Conservation (phyloP, 2,797 vertebrate genomes). For the Notoglanidium macrostoma region DNA sequence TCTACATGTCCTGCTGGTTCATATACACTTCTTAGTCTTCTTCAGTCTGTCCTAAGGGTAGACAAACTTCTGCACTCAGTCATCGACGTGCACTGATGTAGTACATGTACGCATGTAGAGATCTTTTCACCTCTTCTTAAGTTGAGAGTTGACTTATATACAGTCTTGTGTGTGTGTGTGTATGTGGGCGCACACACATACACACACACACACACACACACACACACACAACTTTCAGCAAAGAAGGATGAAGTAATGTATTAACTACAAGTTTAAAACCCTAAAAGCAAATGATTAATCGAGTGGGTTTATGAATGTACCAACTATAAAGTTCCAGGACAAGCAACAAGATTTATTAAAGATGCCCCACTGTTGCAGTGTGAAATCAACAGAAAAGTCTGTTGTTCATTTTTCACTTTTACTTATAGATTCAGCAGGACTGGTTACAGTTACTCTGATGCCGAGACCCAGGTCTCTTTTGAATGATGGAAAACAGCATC, state of each 20-base stretch:
- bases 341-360: background rate
- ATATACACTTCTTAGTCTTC: background rate
- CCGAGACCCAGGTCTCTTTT: conserved; percentile 26
- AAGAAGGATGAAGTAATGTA: background rate
- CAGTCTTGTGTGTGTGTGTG: background rate
- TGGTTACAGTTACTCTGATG: conserved; percentile 17
- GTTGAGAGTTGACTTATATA: background rate
- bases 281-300: background rate
- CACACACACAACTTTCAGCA: background rate
- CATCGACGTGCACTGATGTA: background rate
- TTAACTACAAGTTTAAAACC: background rate
- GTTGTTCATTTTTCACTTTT: background rate
- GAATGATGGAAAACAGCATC: conserved; percentile 21
- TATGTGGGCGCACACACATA: too few species aligned
- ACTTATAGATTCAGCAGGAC: conserved; percentile 39
- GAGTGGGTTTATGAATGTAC: background rate
- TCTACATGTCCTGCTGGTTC: background rate
- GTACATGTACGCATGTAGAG: background rate
- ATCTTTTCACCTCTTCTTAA: background rate
- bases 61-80: conserved; percentile 1
- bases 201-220: too few species aligned
- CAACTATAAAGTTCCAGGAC: background rate
- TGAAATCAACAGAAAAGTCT: background rate
- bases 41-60: conserved; percentile 1
- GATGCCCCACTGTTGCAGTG: background rate